A percentile compares a stretch with the other conserved stretches of the same genome.
Evolutionary conservation across 2,888 invertebrate genomes (phyloP).

Genomic region (Meganola albula): DNA sequence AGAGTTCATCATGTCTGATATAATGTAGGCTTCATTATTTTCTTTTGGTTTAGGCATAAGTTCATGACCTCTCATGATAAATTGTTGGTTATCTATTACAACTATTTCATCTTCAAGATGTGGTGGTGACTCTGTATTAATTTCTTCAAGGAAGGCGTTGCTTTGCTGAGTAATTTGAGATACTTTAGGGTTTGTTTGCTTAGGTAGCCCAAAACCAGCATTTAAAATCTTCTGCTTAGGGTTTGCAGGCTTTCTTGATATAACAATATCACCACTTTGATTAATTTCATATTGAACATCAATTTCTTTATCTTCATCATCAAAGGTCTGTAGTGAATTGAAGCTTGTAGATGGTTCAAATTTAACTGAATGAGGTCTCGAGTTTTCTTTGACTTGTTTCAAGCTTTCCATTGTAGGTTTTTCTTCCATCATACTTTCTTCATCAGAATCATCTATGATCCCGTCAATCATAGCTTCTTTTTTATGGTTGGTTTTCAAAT

Average conservation of each 20-base stretch:
- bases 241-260: slow-evolving; percentile 49
- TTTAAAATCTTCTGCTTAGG: slow-evolving; percentile 63
- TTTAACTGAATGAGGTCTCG: slow-evolving; percentile 26
- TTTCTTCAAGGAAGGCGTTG: slow-evolving; percentile 41
- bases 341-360: slow-evolving; percentile 47
- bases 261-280: slow-evolving; percentile 63
- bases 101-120: slow-evolving; percentile 49
- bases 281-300: slow-evolving; percentile 54
- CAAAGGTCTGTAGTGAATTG: slow-evolving; percentile 19
- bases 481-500: slow-evolving; percentile 82
- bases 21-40: slow-evolving; percentile 38
- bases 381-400: neutral
- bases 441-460: slow-evolving; percentile 79
- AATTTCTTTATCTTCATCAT: slow-evolving; percentile 48
- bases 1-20: slow-evolving; percentile 42
- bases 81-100: slow-evolving; percentile 79
- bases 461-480: slow-evolving; percentile 81
- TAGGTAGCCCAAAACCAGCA: slow-evolving; percentile 41
- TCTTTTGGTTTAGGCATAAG: slow-evolving; percentile 43
- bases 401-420: neutral
- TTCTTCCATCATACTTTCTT: slow-evolving; percentile 35
- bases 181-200: slow-evolving; percentile 30
- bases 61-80: slow-evolving; percentile 64
- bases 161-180: slow-evolving; percentile 25
- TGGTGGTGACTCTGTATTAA: slow-evolving; percentile 22